Evolutionary conservation across 2,797 vertebrate genomes (phyloP), one percentile per base, ranked within the genome.

Genomic region (Epinephelus malabaricus): DNA sequence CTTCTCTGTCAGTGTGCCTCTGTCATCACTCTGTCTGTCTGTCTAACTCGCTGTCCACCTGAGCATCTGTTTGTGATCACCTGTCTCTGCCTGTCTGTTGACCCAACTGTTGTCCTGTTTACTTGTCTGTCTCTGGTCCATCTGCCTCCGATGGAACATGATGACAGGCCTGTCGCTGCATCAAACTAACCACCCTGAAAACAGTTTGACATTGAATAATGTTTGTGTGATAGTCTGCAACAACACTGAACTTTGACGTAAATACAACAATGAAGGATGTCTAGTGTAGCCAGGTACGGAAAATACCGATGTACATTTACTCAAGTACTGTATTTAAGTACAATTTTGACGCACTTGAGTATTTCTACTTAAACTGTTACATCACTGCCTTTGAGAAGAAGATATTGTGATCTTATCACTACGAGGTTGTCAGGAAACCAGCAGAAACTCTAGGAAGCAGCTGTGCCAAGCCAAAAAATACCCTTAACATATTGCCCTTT

Each of bases 41-140:
- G 53, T 54, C 61, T 23, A 6, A 55, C 65, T 83, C 51, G 1
- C 61, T 18, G 73, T 83, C 88, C 86, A 87, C 80, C 79, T 84
- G 69, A 71, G 84, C 81, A 73, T 85, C 82, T 91, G 89, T 84
- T 84, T 90, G 70, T 73, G 83, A 78, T 86, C 81, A 76, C 80
- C 83, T 73, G 82, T 83, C 76, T 58, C 46, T 18, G 66, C 59
- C 71, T 55, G 73, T 79, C 63, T 51, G 62, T 54, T 69, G 76
- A 78, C 69, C 75, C 69, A 30, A 69, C 60, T 64, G 49, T 61
- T 61, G 70, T 68, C 63, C 74, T 58, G 71, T 77, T 84, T 76
- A 73, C 83, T 38, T 68, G 77, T 79, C 75, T 69, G 11, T 69
- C 84, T 78, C 69, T 54, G 60, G 62, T 77, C 82, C 82, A 73